Percentiles rank a stretch among this genome's conserved stretches.
These are phyloP conservation scores for Parauchenoglanis punctatus DNA, from an alignment of 2,797 vertebrate genomes.

Conservation along the genomic window DNA sequence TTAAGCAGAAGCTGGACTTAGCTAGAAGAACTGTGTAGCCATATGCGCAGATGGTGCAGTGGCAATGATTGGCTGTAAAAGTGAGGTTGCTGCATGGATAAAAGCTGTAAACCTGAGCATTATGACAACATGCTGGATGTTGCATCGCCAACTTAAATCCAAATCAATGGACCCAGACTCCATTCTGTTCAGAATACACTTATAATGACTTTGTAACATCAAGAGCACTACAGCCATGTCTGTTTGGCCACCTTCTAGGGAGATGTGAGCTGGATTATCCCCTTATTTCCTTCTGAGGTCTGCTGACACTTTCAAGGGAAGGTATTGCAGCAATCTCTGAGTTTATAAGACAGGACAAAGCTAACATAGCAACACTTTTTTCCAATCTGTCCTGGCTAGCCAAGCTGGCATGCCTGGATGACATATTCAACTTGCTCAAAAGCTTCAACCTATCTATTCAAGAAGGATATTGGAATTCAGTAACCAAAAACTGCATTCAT, in stretches of 20 bases:
- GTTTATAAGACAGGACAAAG: conserved; percentile 12
- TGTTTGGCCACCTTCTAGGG: background rate
- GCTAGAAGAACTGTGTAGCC: background rate
- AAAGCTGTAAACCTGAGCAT: background rate
- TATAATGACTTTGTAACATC: background rate
- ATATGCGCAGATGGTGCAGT: conserved; percentile 17
- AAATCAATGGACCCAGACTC: background rate
- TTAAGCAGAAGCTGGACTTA: background rate
- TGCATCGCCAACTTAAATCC: background rate
- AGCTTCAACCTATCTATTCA: background rate
- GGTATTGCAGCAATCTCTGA: conserved; percentile 8
- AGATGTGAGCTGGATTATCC: too few relatives aligned
- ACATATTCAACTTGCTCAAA: conserved; percentile 17
- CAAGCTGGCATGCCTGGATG: conserved; percentile 10
- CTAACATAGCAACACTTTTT: conserved; percentile 5
- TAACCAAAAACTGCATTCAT: conserved; percentile 11
- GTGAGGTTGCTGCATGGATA: background rate
- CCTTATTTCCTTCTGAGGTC: background rate
- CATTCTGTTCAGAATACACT: conserved; percentile 18
- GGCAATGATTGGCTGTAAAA: background rate
- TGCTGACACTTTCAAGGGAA: background rate
- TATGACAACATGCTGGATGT: background rate
- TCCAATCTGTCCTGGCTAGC: conserved; percentile 7
- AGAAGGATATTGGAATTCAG: background rate
- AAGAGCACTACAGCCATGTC: background rate